phyloP scores from a whole-genome alignment of 2,113 vertebrate species.

The Pimephales promelas region DNA sequence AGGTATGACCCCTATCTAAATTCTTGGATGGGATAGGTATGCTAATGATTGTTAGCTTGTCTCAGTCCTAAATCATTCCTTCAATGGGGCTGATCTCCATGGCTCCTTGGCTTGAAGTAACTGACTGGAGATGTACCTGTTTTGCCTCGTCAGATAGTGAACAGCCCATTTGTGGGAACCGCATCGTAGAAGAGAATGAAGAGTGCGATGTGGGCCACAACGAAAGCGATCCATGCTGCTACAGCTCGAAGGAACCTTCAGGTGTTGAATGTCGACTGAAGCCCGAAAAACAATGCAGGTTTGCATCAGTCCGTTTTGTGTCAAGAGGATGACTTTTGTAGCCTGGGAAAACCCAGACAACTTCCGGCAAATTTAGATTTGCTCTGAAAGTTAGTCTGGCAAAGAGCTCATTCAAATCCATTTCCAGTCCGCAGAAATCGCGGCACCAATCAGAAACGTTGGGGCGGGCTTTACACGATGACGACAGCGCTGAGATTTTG shows the following conservation, averaged over 20 bases:
- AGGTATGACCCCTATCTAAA: conserved; percentile 67
- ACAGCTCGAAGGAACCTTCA: conserved; percentile 64
- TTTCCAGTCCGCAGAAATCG: too few species aligned
- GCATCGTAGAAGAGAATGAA: conserved; percentile 78
- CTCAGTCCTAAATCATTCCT: background rate
- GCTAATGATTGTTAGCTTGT: background rate
- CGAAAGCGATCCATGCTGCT: conserved; percentile 76
- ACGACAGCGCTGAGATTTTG: too few species aligned
- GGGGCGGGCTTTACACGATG: too few species aligned
- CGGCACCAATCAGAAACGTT: too few species aligned
- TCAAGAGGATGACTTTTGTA: background rate
- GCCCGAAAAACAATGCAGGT: conserved; percentile 79
- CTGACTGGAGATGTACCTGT: conserved; percentile 22
- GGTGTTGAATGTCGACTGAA: conserved; percentile 76
- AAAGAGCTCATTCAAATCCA: too few species aligned
- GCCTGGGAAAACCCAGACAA: too few species aligned
- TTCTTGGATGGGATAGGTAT: background rate
- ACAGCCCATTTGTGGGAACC: conserved; percentile 83
- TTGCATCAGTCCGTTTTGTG: background rate
- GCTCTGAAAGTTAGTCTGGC: too few species aligned
- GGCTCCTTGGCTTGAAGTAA: background rate
- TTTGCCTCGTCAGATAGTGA: conserved; percentile 70
- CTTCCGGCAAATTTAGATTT: too few species aligned
- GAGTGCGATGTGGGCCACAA: conserved; percentile 79
- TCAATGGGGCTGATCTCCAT: background rate